phyloP scores from a whole-genome alignment of 2,888 invertebrate genomes.

The Drosophila formosana region DNA sequence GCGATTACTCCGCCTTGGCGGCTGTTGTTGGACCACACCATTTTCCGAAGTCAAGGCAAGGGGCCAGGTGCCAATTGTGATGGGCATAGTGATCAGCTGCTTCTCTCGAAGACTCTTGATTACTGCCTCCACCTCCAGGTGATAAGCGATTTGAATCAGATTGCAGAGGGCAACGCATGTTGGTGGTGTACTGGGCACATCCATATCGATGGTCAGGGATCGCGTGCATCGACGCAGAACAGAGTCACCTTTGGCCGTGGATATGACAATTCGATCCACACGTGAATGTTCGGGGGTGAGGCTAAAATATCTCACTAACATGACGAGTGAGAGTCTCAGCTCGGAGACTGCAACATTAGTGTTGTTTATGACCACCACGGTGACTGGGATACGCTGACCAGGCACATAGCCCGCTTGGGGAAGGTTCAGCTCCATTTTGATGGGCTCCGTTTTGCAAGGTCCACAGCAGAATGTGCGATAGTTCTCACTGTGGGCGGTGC shows the following conservation, averaged over 20 bases:
- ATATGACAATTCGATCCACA: conserved; percentile 76
- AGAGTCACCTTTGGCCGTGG: conserved; percentile 67
- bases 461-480: conserved; percentile 82
- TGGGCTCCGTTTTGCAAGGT: conserved; percentile 80
- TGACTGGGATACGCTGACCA: conserved; percentile 81
- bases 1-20: conserved; percentile 65
- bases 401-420: conserved; percentile 83
- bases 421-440: conserved; percentile 76
- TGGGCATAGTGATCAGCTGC: conserved; percentile 80
- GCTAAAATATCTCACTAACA: conserved; percentile 79
- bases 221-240: conserved; percentile 71
- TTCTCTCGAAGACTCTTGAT: conserved; percentile 72
- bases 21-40: conserved; percentile 62
- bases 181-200: conserved; percentile 83
- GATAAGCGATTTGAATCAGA: conserved; percentile 82
- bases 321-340: conserved; percentile 72
- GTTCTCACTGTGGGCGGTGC: conserved; percentile 74
- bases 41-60: conserved; percentile 42
- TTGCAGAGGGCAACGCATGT: conserved; percentile 77
- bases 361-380: conserved; percentile 87
- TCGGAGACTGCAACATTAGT: conserved; percentile 84
- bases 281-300: conserved; percentile 59
- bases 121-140: conserved; percentile 78
- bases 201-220: conserved; percentile 69
- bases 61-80: conserved; percentile 84